Evolutionary conservation across 64 coral and sea anemone genomes (phyloP), one percentile per base, ranked within the genome.

Genomic region (Platygyra sinensis): DNA sequence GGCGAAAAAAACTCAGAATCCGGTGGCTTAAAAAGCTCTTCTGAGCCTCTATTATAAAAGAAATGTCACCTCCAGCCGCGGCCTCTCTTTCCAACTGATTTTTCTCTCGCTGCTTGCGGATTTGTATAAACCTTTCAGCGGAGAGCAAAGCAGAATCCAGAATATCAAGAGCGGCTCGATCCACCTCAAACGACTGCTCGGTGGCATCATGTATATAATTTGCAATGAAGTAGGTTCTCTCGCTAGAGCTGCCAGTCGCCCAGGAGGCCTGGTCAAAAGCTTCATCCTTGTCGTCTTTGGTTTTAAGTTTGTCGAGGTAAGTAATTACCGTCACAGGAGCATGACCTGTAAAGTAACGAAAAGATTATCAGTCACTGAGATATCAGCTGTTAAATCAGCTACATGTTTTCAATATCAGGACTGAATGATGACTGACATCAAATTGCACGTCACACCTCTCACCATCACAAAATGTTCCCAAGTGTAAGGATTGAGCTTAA

Each of bases 271-370:
- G 52, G 51, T 20, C 52, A 52, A 91, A 91, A 15, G 76, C 93
- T 12, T 42, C 46, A 6, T 95, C 89, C 15, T 78, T 77, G 0
- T 91, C 76, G 25, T 95, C 78, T 4, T 91, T 28, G 31, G 29
- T 67, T 87, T 88, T 88, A 13, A 95, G 24, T 27, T 91, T 82
- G 60, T 95, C 93, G 80, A 91, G 89, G 38, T 61, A 91, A 20
- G 93, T 95, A 75, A 95, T 91, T 27, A 95, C 93, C 1, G 93
- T 95, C 27, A 95, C 88, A 24, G 93, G 93, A 88, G 65, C 82
- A 77, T 95, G 85, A 9, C 89, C 93, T 95, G 76, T 20, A 10
- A 65, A 80, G 10, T 46, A 57, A 69, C 3, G 8, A 28, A 22
- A 42, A 25, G 22, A 54, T 79, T n/a, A 79, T 22, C 76, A 67